Base-by-base conservation (phyloP, 2,113 vertebrate genomes). In the Bettongia penicillata region DNA sequence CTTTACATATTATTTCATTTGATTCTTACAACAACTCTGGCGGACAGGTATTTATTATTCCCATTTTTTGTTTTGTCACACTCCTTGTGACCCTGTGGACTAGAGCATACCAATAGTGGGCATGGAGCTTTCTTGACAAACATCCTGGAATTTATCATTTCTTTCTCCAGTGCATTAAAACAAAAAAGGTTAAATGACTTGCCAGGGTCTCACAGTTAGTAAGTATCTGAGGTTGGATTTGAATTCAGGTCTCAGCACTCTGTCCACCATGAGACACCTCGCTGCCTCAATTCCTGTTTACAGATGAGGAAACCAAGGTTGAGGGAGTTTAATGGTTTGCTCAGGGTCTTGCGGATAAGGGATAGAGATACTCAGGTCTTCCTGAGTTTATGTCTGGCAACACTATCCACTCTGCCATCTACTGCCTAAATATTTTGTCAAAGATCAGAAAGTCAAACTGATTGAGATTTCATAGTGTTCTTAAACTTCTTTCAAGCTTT, bases 401-500 rank as follows among this genome's bases (percentile, higher is more conserved):
- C 26, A 28, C 26, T 37, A n/a, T 77, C 61, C 61, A n/a, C 37
- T n/a, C 16, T n/a, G 37, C 37, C 14, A 77, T 5, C 61, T 77
- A 77, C 14, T n/a, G 37, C 31, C 37, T 77, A n/a, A n/a, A 22
- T 7, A 1, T 77, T 77, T 77, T 77, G 61, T n/a, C 61, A n/a
- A n/a, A n/a, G 37, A 14, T 77, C 61, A 77, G 37, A n/a, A 77
- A 19, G 31, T 77, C 37, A 37, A 77, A 77, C 16, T n/a, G 61
- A 77, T n/a, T 77, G 61, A 37, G 31, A 77, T 77, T n/a, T n/a
- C 31, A 77, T 16, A n/a, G 77, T 92, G 68, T 50, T 95, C 16
- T 91, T 95, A 93, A 96, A 49, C 84, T 0, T 55, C 92, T 68
- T 89, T 96, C 16, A 91, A 93, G 2, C 12, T 91, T 61, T 51